Evolutionary conservation across 1,140 invertebrate species (phyloP), one percentile per base, ranked within the genome.

Genomic region (Hormaphis cornu): DNA sequence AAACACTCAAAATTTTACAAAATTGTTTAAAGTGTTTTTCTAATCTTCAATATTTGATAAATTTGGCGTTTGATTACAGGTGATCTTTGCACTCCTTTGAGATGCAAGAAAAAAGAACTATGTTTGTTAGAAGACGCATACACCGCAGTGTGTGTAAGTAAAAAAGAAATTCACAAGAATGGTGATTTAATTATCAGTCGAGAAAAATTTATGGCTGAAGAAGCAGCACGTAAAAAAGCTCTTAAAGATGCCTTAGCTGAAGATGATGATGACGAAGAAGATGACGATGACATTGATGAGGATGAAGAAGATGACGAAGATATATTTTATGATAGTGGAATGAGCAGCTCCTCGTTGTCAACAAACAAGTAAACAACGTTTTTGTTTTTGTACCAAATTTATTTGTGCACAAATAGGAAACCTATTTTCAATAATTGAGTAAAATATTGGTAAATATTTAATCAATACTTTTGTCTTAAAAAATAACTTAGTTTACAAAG

Each of bases 41-140:
- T n/a, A n/a, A n/a, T n/a, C n/a, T n/a, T n/a, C n/a, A n/a, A n/a
- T n/a, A n/a, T n/a, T n/a, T n/a, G n/a, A n/a, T n/a, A n/a, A n/a
- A n/a, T n/a, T n/a, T n/a, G n/a, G n/a, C n/a, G n/a, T 72, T 73
- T 73, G 71, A 77, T 81, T 78, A 44, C 82, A 93, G 90, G 87
- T 82, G 87, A 91, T 76, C 83, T 93, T 69, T 94, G 91, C 79
- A 85, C 86, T 73, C 88, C 90, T 40, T 80, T 94, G 72, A 88
- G 89, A 73, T 94, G 91, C 79, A 90, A 90, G 77, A 89, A 90
- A 79, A 89, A 90, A 78, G 90, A 93, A 78, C 81, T 91, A 50
- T 94, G 91, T 78, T 78, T 93, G 26, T 79, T 94, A 46, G 88
- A 92, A 76, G 89, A 92, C 78, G 83, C 87, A 50, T 90, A 87